phyloP scores from a whole-genome alignment of 2,888 invertebrate genomes.

The Pogonocherus hispidulus region DNA sequence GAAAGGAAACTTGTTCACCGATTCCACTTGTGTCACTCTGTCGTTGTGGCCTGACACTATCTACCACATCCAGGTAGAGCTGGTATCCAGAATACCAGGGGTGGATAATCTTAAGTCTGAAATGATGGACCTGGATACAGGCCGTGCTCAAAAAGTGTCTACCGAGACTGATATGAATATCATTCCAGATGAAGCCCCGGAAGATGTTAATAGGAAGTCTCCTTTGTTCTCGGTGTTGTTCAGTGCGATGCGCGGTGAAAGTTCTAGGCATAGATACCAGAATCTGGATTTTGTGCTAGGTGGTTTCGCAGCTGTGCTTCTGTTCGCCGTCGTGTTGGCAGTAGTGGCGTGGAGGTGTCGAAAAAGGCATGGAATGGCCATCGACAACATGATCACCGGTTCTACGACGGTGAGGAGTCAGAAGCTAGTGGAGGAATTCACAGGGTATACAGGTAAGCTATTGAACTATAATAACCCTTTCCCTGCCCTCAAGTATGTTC shows the following conservation, averaged over 20 bases:
- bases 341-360: slow-evolving; percentile 73
- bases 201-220: slow-evolving; percentile 69
- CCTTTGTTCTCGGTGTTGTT: slow-evolving; percentile 75
- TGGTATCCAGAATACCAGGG: slow-evolving; percentile 75
- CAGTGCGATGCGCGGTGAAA: slow-evolving; percentile 75
- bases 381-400: slow-evolving; percentile 73
- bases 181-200: slow-evolving; percentile 67
- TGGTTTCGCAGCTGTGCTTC: slow-evolving; percentile 72
- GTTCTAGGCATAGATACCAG: slow-evolving; percentile 71
- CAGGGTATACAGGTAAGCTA: slow-evolving; percentile 57
- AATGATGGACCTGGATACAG: slow-evolving; percentile 77
- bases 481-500: too few species aligned
- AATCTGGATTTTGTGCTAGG: slow-evolving; percentile 74
- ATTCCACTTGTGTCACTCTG: slow-evolving; percentile 83
- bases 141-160: slow-evolving; percentile 75
- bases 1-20: slow-evolving; percentile 86
- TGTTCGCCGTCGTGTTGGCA: slow-evolving; percentile 70
- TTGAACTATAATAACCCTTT: too few species aligned
- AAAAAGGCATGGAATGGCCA: slow-evolving; percentile 71
- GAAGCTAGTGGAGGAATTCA: slow-evolving; percentile 75
- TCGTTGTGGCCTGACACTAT: slow-evolving; percentile 86
- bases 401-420: slow-evolving; percentile 74
- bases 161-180: slow-evolving; percentile 75
- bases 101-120: slow-evolving; percentile 76
- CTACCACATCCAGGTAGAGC: slow-evolving; percentile 84